Base-by-base conservation (phyloP, 1,140 invertebrate genomes). In the Acromyrmex heyeri region DNA sequence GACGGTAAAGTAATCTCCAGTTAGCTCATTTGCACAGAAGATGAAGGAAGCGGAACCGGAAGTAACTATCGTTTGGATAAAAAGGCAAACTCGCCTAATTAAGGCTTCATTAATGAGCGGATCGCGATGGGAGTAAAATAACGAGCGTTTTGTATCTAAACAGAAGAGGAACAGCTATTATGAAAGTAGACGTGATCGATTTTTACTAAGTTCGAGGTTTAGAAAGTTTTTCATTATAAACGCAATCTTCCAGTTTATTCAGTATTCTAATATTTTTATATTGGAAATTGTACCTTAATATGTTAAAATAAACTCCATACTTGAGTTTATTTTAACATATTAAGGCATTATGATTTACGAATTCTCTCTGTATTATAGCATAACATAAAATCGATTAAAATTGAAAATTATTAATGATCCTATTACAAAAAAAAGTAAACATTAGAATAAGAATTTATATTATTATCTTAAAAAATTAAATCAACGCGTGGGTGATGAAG, bases 1-100 rank as follows among this genome's bases (percentile, higher is more conserved):
- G 85, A 85, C 59, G 57, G 61, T 62, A 24, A 64, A 78, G 55
- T 72, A 67, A 78, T 62, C 83, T 65, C 38, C 69, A 72, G 24
- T 85, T 77, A 48, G 59, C 65, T 88, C 64, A 69, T 86, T 91
- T 90, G 78, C 86, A 69, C 86, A 86, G 86, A 78, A 87, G 89
- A 65, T 70, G 75, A 34, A 89, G 87, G 87, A 89, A 91, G 89
- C 91, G 91, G 91, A 92, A 92, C 89, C 87, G 91, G 91, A 91
- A 91, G 86, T 72, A 61, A 73, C 85, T 91, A 91, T 91, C 91
- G 87, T 91, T 82, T 75, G 90, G 85, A 85, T 91, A 89, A 89
- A 89, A 91, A 91, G 75, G 72, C 86, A 67, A 85, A 65, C 57
- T 79, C 55, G 64, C 77, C 55, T 91, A 91, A 91, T 91, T 89